Evolutionary conservation across 2,797 vertebrate genomes (phyloP).

Genomic region (Takifugu ocellatus): DNA sequence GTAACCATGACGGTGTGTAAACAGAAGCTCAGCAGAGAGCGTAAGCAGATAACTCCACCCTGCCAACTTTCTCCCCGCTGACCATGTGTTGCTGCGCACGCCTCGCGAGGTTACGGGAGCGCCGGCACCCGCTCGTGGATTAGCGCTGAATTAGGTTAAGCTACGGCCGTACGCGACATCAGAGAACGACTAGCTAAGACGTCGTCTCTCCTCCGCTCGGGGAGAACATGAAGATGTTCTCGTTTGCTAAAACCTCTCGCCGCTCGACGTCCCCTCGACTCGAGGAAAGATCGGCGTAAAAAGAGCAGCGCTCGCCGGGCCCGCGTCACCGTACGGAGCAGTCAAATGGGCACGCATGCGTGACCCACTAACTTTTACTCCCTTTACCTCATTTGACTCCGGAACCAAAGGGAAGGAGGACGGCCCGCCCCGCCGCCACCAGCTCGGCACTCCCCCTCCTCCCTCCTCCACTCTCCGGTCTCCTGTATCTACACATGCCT

Average conservation of each 20-base stretch:
- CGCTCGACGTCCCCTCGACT: conserved; percentile 25
- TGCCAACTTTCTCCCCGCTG: conserved; percentile 4
- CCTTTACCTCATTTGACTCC: conserved; percentile 79
- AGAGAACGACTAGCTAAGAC: conserved; percentile 27
- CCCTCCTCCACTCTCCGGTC: conserved; percentile 43
- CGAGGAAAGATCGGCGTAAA: conserved; percentile 20
- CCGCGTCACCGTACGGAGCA: conserved; percentile 10
- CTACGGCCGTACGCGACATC: conserved; percentile 13
- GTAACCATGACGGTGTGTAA: conserved; percentile 17
- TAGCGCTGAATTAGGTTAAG: conserved; percentile 37
- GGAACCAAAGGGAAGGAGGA: conserved; percentile 66
- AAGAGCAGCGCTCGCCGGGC: too few relatives aligned
- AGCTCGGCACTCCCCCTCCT: conserved; percentile 53
- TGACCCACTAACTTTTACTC: conserved; percentile 80
- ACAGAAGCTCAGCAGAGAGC: conserved; percentile 21
- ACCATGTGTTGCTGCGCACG: conserved; percentile 33
- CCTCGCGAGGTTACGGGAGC: conserved; percentile 21
- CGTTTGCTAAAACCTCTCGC: conserved; percentile 14
- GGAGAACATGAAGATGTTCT: conserved; percentile 6
- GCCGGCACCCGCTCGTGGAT: conserved; percentile 31
- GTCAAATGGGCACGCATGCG: conserved; percentile 49
- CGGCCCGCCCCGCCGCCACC: conserved; percentile 35
- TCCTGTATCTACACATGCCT: conserved; percentile 66
- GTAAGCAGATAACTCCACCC: conserved; percentile 7
- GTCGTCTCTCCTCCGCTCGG: not conserved